Percentiles rank a stretch among this genome's conserved stretches.
Conservation (phyloP, 2,888 invertebrate genomes). For the Dynastes tityus region DNA sequence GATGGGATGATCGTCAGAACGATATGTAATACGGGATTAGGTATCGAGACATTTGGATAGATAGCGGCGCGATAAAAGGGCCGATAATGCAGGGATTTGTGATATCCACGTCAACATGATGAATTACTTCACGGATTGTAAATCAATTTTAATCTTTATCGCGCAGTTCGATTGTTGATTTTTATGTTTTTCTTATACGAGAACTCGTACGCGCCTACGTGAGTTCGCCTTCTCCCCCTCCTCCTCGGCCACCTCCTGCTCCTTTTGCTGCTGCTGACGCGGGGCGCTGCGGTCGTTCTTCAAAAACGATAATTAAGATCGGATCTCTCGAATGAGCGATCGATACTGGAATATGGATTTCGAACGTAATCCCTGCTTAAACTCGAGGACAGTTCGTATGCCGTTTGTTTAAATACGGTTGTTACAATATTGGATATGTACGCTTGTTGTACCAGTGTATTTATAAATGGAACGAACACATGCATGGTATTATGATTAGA, state of each 20-base stretch:
- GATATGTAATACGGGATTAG: constrained; percentile 65
- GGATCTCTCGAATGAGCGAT: constrained; percentile 45
- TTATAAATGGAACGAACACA: too few relatives aligned
- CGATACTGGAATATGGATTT: constrained; percentile 42
- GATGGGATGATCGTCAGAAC: constrained; percentile 12
- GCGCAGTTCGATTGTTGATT: constrained; percentile 65
- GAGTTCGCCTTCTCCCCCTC: constrained; percentile 9
- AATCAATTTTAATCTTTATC: constrained; percentile 70
- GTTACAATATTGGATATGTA: background rate
- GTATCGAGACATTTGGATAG: constrained; percentile 65
- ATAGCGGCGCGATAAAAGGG: constrained; percentile 69
- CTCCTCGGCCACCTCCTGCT: constrained; percentile 1
- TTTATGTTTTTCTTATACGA: constrained; percentile 51
- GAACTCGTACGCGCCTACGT: constrained; percentile 27
- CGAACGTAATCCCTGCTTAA: constrained; percentile 36
- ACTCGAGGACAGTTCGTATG: constrained; percentile 10
- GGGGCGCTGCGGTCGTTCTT: constrained; percentile 22
- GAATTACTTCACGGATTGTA: constrained; percentile 71
- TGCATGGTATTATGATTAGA: too few relatives aligned
- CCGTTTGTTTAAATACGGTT: constrained; percentile 1
- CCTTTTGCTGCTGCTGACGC: background rate
- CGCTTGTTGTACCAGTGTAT: too few relatives aligned
- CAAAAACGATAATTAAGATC: constrained; percentile 43
- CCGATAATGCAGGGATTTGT: constrained; percentile 70
- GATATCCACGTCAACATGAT: constrained; percentile 71